Evolutionary conservation across 92 coral and sea anemone genomes (phyloP), one percentile per base, ranked within the genome.

Genomic region (Epizoanthus scotinus): DNA sequence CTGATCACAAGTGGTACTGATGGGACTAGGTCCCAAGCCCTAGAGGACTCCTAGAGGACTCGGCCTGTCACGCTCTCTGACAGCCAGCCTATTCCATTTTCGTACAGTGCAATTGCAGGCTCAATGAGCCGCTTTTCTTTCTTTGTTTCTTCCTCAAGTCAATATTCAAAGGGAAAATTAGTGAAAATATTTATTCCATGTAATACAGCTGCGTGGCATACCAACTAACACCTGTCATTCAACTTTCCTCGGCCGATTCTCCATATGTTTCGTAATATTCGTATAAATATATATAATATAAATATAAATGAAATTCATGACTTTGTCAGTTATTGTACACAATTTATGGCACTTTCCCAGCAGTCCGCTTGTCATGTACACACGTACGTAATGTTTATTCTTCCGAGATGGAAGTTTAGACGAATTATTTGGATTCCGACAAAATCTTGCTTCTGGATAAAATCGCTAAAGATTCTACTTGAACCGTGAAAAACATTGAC

Each of bases 71-170:
- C 56, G 66, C 61, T 75, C 81, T 60, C 68, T 40, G 81, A 75
- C 81, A 19, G 81, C 81, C 81, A 75, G 81, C 81, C 68, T 75
- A 75, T 75, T 75, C 81, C 68, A 44, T 75, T 75, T 75, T 75
- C 68, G 81, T 75, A 75, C 81, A 59, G 81, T 82, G 72, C 78
- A 58, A 64, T 63, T 86, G 65, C 86, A 40, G 84, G 83, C 86
- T 86, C 82, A 86, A 77, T 82, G 86, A 86, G 86, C 86, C 84
- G 78, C 86, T 82, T 83, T 71, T 80, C 71, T 34, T 79, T 70
- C 72, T 75, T 81, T 83, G 81, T 59, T 42, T 75, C 81, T 15
- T 54, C 63, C 81, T 63, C 63, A 63, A 60, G 44, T 44, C 22
- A 42, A 57, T 36, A 57, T 75, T 57, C 52, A 75, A 75, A 75